Evolutionary conservation across 1,140 invertebrate genomes (phyloP).

Genomic region (Bemisia tabaci): DNA sequence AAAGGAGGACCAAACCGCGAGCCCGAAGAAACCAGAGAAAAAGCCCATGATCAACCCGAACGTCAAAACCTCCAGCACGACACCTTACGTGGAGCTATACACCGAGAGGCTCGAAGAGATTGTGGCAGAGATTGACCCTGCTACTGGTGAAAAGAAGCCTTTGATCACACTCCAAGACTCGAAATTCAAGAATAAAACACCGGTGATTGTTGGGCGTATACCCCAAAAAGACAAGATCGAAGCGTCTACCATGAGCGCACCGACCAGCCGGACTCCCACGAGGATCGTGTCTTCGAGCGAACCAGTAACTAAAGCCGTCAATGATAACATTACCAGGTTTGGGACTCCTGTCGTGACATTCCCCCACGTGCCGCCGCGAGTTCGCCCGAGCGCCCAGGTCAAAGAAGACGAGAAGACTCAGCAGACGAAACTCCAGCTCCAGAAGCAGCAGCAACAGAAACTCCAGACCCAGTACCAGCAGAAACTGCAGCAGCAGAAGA

Average conservation of each 20-base stretch:
- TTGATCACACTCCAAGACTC: constrained; percentile 21
- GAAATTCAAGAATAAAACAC: constrained; percentile 26
- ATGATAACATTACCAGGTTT: constrained; percentile 15
- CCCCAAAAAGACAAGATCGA: constrained; percentile 14
- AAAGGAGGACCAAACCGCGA: constrained; percentile 1
- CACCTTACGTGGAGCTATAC: not conserved
- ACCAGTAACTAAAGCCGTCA: constrained; percentile 4
- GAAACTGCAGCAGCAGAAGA: constrained; percentile 11
- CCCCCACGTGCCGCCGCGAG: constrained; percentile 16
- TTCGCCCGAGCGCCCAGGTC: constrained; percentile 6
- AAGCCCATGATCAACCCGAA: not conserved
- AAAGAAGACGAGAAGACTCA: constrained; percentile 11
- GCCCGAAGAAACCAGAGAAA: constrained; percentile 5
- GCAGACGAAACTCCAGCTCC: constrained; percentile 19
- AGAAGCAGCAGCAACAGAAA: constrained; percentile 21
- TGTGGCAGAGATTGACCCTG: not conserved
- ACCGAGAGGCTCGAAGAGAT: not conserved
- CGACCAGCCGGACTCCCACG: constrained; percentile 13
- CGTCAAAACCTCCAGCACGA: not conserved
- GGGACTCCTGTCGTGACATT: constrained; percentile 19
- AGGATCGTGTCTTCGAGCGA: constrained; percentile 14
- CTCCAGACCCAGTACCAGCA: constrained; percentile 22
- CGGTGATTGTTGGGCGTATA: constrained; percentile 24
- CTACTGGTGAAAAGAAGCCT: constrained; percentile 7
- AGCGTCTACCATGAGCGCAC: constrained; percentile 7